These are phyloP conservation scores for Chiridota heheva DNA, from an alignment of 35 echinoderm and acorn worm species.

Conservation along the genomic window DNA sequence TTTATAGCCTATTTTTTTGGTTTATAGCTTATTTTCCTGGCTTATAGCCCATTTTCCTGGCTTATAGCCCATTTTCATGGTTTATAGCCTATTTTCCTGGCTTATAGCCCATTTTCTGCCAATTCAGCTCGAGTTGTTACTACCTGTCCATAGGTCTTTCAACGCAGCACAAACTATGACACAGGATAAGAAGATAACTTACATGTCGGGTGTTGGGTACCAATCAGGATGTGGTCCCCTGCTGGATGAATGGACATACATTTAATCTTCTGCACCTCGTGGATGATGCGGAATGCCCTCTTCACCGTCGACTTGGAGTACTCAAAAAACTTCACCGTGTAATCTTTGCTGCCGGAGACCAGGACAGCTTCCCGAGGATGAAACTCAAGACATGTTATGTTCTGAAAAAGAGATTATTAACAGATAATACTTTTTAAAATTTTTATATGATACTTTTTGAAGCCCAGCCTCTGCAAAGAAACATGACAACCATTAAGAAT, in stretches of 20 bases:
- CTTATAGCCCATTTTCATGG: too few relatives aligned
- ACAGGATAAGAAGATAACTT: too few relatives aligned
- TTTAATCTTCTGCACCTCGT: conserved; percentile 70
- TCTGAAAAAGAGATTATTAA: conserved; percentile 24
- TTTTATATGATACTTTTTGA: too few relatives aligned
- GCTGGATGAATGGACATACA: conserved; percentile 72
- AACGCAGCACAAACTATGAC: background rate
- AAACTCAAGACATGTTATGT: conserved; percentile 86
- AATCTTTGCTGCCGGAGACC: conserved; percentile 93
- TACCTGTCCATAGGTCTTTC: background rate
- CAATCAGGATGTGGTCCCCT: conserved; percentile 89
- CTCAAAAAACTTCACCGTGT: conserved; percentile 90
- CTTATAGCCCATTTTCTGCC: too few relatives aligned
- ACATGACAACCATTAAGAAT: too few relatives aligned
- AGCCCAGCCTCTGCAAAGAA: background rate
- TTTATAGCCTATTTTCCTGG: too few relatives aligned
- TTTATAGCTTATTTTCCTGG: too few relatives aligned
- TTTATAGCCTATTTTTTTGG: too few relatives aligned
- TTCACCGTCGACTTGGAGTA: conserved; percentile 93
- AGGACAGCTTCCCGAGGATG: conserved; percentile 70
- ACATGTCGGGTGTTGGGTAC: conserved; percentile 92
- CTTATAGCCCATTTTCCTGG: too few relatives aligned
- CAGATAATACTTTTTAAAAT: background rate
- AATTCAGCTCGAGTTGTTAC: too few relatives aligned
- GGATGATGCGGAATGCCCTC: conserved; percentile 75